These are phyloP conservation scores for Meghimatium bilineatum DNA, from an alignment of 2,888 invertebrate species.

Conservation along the genomic window DNA sequence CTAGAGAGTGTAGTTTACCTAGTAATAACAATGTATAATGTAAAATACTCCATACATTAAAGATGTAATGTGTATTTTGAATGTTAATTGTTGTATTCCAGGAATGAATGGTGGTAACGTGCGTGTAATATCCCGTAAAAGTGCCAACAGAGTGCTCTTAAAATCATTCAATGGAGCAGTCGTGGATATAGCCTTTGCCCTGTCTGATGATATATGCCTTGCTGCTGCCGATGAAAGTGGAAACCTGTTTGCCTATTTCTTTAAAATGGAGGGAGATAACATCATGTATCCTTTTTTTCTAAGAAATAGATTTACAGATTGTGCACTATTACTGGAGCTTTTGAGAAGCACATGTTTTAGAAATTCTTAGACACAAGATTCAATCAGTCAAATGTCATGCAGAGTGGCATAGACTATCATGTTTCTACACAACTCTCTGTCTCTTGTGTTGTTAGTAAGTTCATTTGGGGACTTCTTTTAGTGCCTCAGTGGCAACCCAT, in stretches of 20 bases:
- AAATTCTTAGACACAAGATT: no score
- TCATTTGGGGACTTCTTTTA: no score
- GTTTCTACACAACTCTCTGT: no score
- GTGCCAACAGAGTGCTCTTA: slow-evolving; percentile 86
- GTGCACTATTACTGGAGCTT: not conserved
- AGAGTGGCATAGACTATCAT: no score
- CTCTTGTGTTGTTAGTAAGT: no score
- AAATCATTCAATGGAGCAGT: slow-evolving; percentile 92
- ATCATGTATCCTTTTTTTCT: slow-evolving; percentile 73
- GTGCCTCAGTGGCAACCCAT: no score
- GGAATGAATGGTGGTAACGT: slow-evolving; percentile 82
- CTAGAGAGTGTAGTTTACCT: no score
- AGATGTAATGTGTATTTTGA: not conserved
- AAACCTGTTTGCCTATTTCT: slow-evolving; percentile 84
- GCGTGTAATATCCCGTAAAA: slow-evolving; percentile 87
- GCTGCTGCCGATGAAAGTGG: slow-evolving; percentile 93
- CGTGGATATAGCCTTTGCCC: slow-evolving; percentile 94
- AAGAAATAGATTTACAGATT: not conserved
- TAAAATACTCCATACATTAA: no score
- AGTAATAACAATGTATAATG: no score
- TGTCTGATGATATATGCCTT: slow-evolving; percentile 86
- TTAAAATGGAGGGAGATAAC: slow-evolving; percentile 67
- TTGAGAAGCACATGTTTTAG: no score
- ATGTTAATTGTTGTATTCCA: slow-evolving; percentile 54
- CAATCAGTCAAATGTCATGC: no score